These are phyloP conservation scores for Oscheius sp. DNA, from an alignment of 2,888 invertebrate species.

Conservation along the genomic window DNA sequence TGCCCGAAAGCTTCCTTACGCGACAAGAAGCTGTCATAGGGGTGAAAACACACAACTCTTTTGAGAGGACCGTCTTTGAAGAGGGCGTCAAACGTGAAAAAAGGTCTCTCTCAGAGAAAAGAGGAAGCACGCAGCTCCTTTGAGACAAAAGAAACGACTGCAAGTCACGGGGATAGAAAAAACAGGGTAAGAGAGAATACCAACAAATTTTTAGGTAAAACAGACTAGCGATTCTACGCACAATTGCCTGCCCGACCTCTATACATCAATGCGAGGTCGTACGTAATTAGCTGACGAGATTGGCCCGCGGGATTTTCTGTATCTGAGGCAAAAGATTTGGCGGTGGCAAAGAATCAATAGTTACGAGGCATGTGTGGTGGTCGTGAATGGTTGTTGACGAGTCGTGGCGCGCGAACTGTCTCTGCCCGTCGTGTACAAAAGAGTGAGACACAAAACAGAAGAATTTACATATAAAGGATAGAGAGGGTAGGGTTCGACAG, in stretches of 20 bases:
- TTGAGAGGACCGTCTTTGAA: conserved; percentile 9
- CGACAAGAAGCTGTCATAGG: neutral
- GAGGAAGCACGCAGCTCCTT: neutral
- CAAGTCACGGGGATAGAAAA: neutral
- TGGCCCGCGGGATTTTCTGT: conserved; percentile 1
- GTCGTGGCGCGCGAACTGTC: conserved; percentile 15
- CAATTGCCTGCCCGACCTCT: conserved; percentile 18
- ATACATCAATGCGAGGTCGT: conserved; percentile 10
- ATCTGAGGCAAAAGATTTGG: neutral
- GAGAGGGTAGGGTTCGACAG: neutral
- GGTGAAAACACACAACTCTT: neutral
- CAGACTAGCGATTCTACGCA: neutral
- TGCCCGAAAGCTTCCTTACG: conserved; percentile 16
- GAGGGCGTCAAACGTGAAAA: neutral
- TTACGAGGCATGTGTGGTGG: conserved; percentile 22
- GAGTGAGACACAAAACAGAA: neutral
- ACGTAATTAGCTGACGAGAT: conserved; percentile 26
- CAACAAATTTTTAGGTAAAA: neutral
- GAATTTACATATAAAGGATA: neutral
- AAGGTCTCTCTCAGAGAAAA: neutral
- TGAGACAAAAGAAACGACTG: neutral
- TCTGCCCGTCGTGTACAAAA: neutral
- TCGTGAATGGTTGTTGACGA: conserved; percentile 27
- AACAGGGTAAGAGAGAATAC: neutral
- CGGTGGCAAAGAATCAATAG: conserved; percentile 13